Evolutionary conservation across 2,797 vertebrate genomes (phyloP), one percentile per base, ranked within the genome.

Genomic region (Crypturellus tataupa): DNA sequence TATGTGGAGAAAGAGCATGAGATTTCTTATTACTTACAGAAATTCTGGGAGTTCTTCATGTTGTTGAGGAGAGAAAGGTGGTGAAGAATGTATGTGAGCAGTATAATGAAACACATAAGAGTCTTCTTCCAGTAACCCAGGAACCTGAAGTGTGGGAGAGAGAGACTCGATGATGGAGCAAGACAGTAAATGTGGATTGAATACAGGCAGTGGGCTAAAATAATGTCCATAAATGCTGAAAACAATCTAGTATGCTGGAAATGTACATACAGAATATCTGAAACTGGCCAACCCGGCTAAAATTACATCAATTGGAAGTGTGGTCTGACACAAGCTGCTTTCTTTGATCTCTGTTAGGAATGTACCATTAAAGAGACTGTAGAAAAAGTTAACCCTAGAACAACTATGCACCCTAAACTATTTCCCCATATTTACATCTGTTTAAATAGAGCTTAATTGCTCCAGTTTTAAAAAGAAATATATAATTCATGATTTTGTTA

Each of bases 31-130:
- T 84, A n/a, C 24, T 71, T 69, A n/a, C 9, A 72, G 55, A 81
- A 87, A 58, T 67, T 53, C 55, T 89, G 31, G 12, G 39, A 92
- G 91, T 89, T 83, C 67, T 72, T 81, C 60, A 27, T 8, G 21
- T 56, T 79, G 14, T 56, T 85, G 19, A 27, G 73, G 24, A 85
- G 24, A 83, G 11, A 71, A 93, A 53, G 12, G 15, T 10, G 72
- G 55, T 59, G 51, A 84, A 87, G 39, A 23, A 39, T 24, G 14
- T 55, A 33, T 60, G 79, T 92, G 70, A 73, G 55, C 40, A 69
- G 49, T 8, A 11, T 90, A 95, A 95, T 94, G 93, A 93, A 95
- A 95, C 80, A 94, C 86, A 0, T 89, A 58, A 75, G 75, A 87
- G 58, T 68, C 95, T 85, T 95, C 82, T 86, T 92, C 73, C 47